Base-by-base conservation (phyloP, 2,888 invertebrate genomes). In the Chouioia cunea region DNA sequence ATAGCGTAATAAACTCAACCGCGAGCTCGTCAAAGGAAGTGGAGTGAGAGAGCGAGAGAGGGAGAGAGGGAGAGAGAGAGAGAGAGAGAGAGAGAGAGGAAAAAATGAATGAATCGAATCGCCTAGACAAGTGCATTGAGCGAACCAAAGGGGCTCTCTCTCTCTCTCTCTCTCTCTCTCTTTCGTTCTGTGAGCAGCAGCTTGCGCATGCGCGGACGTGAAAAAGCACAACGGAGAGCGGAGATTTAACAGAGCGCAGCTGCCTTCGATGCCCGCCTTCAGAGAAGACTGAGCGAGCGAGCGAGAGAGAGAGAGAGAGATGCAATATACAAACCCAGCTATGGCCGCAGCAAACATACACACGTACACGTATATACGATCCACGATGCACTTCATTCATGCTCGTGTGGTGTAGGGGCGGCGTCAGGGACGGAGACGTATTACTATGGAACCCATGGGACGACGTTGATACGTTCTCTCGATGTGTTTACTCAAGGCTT, bases 371-470 rank as follows among this genome's bases (percentile, higher is more conserved):
- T 3, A 3, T 6, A 6, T 27, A 3, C 4, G 6, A 3, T 27
- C 82, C 83, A 79, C 80, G 82, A 83, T 83, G 27, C 27, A 82
- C 83, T 84, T 83, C 84, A 84, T 84, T 84, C 84, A 84, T 84
- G 80, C 82, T 83, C 83, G 82, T 82, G 23, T 63, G 80, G 83
- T 82, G 82, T 80, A 77, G 80, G 79, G 47, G 73, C 80, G 18
- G 16, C 54, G 3, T 14, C 47, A 14, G 65, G 76, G 60, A 65
- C 81, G 79, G 75, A 62, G 52, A 18, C 48, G 54, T 18, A 22
- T 44, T n/a, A 48, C 50, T 8, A 15, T 2, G 44, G n/a, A 16
- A 0, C n/a, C 43, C 8, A 12, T n/a, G n/a, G n/a, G n/a, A n/a
- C n/a, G n/a, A n/a, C n/a, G n/a, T n/a, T n/a, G n/a, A n/a, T n/a